These are phyloP conservation scores for Teleogryllus occipitalis DNA, from an alignment of 1,140 invertebrate species.

Conservation along the genomic window DNA sequence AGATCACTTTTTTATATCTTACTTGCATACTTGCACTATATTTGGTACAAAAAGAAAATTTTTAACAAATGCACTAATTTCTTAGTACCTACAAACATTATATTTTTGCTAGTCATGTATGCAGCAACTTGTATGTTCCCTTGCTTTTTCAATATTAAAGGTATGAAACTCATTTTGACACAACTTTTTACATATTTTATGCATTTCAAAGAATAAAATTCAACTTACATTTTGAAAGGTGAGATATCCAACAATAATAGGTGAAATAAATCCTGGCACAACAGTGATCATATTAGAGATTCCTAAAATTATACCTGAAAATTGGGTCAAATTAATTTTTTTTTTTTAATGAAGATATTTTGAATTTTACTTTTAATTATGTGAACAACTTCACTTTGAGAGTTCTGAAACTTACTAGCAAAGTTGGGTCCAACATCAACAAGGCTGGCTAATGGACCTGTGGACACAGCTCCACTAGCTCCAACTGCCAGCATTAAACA, in stretches of 20 bases:
- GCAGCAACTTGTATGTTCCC: not conserved
- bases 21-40: not conserved
- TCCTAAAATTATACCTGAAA: conserved; percentile 44
- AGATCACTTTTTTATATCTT: not conserved
- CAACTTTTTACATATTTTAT: no score
- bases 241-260: conserved; percentile 47
- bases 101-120: not conserved
- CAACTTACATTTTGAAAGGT: conserved; percentile 50
- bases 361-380: not conserved
- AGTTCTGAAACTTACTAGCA: conserved; percentile 38
- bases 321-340: not conserved
- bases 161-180: no score
- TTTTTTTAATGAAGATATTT: not conserved
- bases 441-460: conserved; percentile 50
- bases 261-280: conserved; percentile 48
- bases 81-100: not conserved
- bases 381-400: not conserved
- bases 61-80: not conserved
- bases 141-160: no score
- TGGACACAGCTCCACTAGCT: conserved; percentile 48
- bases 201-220: no score
- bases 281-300: conserved; percentile 45
- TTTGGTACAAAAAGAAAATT: not conserved
- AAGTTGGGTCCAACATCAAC: conserved; percentile 62
- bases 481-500: conserved; percentile 51